phyloP scores from a whole-genome alignment of 2,113 vertebrate genomes.

The Microtus oregoni region DNA sequence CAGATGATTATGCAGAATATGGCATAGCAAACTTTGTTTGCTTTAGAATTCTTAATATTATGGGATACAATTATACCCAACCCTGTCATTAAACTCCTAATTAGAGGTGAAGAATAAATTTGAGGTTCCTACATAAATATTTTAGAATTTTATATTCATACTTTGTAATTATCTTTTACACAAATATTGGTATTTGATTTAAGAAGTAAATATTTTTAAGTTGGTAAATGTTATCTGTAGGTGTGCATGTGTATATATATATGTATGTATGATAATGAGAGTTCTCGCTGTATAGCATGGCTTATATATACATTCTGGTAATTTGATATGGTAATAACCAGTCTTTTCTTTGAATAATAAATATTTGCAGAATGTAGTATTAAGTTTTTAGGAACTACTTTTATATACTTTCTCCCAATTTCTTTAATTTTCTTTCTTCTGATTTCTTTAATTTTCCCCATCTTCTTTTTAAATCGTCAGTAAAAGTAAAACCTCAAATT shows the following conservation, averaged over 20 bases:
- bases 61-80: slow-evolving; percentile 53
- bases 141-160: slow-evolving; percentile 71
- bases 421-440: slow-evolving; percentile 49
- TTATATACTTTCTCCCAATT: slow-evolving; percentile 51
- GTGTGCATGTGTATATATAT: neutral
- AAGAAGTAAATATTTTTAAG: slow-evolving; percentile 52
- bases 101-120: slow-evolving; percentile 65
- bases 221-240: neutral
- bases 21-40: slow-evolving; percentile 12
- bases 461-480: slow-evolving; percentile 79
- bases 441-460: slow-evolving; percentile 59
- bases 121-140: slow-evolving; percentile 61
- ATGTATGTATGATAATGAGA: neutral
- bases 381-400: slow-evolving; percentile 50
- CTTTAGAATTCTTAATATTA: slow-evolving; percentile 70
- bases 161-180: slow-evolving; percentile 63
- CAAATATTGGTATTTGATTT: slow-evolving; percentile 35
- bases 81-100: slow-evolving; percentile 69
- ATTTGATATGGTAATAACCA: neutral
- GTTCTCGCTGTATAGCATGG: slow-evolving; percentile 5
- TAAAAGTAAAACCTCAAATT: slow-evolving; percentile 87
- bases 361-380: slow-evolving; percentile 40
- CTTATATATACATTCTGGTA: slow-evolving; percentile 65
- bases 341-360: slow-evolving; percentile 53
- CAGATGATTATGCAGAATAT: slow-evolving; percentile 75